phyloP scores from a whole-genome alignment of 2,888 invertebrate species.

The Stenichneumon culpator region DNA sequence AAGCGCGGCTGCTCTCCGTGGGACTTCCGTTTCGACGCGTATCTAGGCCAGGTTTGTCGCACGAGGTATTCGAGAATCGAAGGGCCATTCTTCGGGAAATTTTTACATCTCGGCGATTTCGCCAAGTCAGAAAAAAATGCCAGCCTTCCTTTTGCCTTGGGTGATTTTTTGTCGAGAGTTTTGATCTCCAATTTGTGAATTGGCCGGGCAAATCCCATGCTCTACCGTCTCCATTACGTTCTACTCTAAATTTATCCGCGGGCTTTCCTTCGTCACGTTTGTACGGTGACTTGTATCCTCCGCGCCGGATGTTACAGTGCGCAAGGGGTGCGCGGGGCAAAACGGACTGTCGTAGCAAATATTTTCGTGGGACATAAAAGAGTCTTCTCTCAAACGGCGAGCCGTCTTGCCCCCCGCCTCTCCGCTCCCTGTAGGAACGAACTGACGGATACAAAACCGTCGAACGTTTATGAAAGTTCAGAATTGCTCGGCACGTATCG shows the following conservation, averaged over 20 bases:
- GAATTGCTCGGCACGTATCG: slow-evolving; percentile 25
- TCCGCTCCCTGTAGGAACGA: not conserved
- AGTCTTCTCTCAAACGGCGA: not conserved
- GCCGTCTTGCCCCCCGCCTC: not conserved
- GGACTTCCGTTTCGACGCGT: slow-evolving; percentile 73
- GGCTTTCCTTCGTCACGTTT: not conserved
- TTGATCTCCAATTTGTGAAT: not conserved
- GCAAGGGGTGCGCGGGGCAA: not conserved
- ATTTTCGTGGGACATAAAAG: not conserved
- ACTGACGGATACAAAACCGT: slow-evolving; percentile 53
- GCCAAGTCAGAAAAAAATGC: not conserved
- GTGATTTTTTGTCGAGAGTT: not conserved
- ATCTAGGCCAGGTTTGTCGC: slow-evolving; percentile 73
- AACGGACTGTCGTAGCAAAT: not conserved
- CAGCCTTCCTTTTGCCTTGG: not conserved
- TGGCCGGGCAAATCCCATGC: not conserved
- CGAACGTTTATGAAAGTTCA: slow-evolving; percentile 50
- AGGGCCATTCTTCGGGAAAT: not conserved
- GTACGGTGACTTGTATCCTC: not conserved
- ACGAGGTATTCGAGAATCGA: slow-evolving; percentile 6
- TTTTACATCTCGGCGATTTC: not conserved
- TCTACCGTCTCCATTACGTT: not conserved
- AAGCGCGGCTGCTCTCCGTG: slow-evolving; percentile 23
- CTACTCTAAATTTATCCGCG: not conserved
- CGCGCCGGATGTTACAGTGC: not conserved